These are phyloP conservation scores for Zonitis immaculata DNA, from an alignment of 2,888 invertebrate genomes.

Conservation along the genomic window DNA sequence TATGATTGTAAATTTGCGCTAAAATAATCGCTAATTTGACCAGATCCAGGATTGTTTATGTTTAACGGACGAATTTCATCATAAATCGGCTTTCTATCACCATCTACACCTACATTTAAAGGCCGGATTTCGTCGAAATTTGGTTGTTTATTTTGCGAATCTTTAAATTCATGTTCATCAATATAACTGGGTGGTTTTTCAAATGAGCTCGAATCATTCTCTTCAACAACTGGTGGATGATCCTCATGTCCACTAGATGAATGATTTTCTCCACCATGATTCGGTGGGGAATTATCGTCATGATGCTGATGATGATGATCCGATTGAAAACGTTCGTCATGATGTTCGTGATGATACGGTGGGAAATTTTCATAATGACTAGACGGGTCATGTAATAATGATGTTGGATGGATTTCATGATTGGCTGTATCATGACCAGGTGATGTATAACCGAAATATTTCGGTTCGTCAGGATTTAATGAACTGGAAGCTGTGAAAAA, in stretches of 20 bases:
- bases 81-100: background rate
- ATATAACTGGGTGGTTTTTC: conserved; percentile 19
- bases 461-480: conserved; percentile 32
- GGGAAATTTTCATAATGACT: background rate
- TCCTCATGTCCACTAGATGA: background rate
- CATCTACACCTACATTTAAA: background rate
- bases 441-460: conserved; percentile 26
- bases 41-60: background rate
- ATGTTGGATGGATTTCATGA: conserved; percentile 5
- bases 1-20: too few species aligned
- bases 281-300: background rate
- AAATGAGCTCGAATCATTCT: conserved; percentile 24
- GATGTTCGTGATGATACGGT: background rate
- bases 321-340: too few species aligned
- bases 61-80: conserved; percentile 10
- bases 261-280: background rate
- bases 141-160: background rate
- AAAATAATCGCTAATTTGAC: background rate
- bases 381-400: conserved; percentile 3
- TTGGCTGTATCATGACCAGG: conserved; percentile 11
- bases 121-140: conserved; percentile 5
- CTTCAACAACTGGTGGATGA: conserved; percentile 16
- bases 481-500: conserved; percentile 37
- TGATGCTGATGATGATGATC: too few species aligned
- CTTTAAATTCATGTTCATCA: conserved; percentile 10